A percentile compares a stretch with the other conserved stretches of the same genome.
These are phyloP conservation scores for Hirtodrosophila trivittata DNA, from an alignment of 2,888 invertebrate genomes.

Conservation along the genomic window DNA sequence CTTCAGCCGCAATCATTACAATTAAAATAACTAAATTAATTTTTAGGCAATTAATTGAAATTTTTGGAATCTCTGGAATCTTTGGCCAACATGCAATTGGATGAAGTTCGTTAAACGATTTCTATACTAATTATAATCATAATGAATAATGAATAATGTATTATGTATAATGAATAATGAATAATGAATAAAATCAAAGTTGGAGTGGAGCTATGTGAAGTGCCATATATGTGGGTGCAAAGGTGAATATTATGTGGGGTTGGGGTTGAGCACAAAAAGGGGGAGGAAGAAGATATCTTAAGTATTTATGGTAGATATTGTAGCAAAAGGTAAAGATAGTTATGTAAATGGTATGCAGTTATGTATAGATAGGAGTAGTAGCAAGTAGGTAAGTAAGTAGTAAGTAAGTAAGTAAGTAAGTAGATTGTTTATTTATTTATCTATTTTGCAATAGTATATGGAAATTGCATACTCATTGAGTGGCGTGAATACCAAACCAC, in stretches of 20 bases:
- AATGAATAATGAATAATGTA: not conserved
- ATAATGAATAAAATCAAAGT: too few relatives aligned
- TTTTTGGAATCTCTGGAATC: constrained; percentile 19
- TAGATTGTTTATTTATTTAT: constrained; percentile 18
- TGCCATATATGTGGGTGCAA: too few relatives aligned
- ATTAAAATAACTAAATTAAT: constrained; percentile 63
- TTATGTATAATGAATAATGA: not conserved
- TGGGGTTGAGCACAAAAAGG: too few relatives aligned
- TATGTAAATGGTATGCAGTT: not conserved
- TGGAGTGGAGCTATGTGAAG: too few relatives aligned
- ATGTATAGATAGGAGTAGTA: constrained; percentile 27
- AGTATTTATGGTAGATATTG: not conserved
- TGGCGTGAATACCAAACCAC: constrained; percentile 83
- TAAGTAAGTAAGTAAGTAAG: constrained; percentile 27
- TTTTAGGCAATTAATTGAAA: constrained; percentile 65
- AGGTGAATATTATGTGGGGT: too few relatives aligned
- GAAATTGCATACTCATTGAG: constrained; percentile 83
- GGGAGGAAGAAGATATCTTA: too few relatives aligned
- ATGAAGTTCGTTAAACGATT: too few relatives aligned
- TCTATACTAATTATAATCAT: too few relatives aligned
- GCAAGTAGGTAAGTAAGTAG: constrained; percentile 34
- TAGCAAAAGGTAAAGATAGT: too few relatives aligned
- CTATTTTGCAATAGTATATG: constrained; percentile 23
- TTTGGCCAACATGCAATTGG: constrained; percentile 54
- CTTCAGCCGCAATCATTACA: constrained; percentile 42